Evolutionary conservation across 2,888 invertebrate genomes (phyloP), one percentile per base, ranked within the genome.

Genomic region (Drosophila fulvimacula): DNA sequence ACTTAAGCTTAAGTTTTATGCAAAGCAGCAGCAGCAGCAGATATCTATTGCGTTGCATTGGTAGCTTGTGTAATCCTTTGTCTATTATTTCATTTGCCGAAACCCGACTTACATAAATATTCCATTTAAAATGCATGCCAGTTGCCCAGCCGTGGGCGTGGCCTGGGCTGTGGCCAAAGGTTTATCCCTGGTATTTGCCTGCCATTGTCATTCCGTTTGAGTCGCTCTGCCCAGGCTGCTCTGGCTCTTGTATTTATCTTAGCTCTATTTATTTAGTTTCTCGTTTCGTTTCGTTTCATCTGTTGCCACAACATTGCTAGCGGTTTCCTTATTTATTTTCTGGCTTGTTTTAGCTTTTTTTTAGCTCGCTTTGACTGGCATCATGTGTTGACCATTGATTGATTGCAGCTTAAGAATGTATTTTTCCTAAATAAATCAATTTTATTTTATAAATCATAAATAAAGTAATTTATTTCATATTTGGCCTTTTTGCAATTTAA

Each of bases 1-100:
- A 77, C 77, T 81, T 85, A 87, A 85, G 84, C 82, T 68, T 63
- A 84, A 83, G 72, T 77, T 83, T 73, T 89, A 86, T 88, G 87
- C 59, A 86, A 88, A 88, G 84, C 56, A 83, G 77, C 62, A 74
- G 85, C 51, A 51, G 32, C 66, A 76, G 79, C 21, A 51, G 51
- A 48, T 48, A 32, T 30, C 71, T 73, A 65, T 75, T 44, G 65
- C 57, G 27, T 38, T 52, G 36, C 57, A 38, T 52, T 38, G 24
- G 52, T 21, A 53, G 59, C 67, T 30, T 24, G 67, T 30, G 80
- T 88, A 83, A 83, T 80, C 83, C 88, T 86, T 85, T 82, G 86
- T 75, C 83, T 82, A 88, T 88, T 88, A 82, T 82, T 82, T 86
- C 82, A 82, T 83, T 87, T 74, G 49, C 51, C 65, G 38, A 56